phyloP scores from a whole-genome alignment of 2,113 vertebrate genomes.

The Benitochromis conjunctus region DNA sequence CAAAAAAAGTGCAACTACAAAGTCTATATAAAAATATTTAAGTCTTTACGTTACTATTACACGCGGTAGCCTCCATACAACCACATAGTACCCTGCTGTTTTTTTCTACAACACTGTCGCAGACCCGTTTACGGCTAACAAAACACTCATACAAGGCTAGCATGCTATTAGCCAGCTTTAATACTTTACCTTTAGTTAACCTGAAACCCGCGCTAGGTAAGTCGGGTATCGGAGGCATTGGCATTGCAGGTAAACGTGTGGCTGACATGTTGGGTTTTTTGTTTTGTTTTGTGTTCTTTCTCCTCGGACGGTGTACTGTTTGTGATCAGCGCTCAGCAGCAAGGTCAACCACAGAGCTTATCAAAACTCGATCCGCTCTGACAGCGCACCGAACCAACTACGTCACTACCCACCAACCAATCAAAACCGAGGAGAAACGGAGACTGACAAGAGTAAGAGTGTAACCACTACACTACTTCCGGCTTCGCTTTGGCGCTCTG shows the following conservation, averaged over 20 bases:
- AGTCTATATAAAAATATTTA: not conserved
- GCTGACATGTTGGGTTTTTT: constrained; percentile 9
- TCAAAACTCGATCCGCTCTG: not conserved
- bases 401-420: constrained; percentile 38
- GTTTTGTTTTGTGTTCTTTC: not conserved
- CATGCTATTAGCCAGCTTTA: not conserved
- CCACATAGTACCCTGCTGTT: not conserved
- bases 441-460: not conserved
- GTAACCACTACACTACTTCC: not conserved
- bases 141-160: not conserved
- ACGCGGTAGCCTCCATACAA: not conserved
- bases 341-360: constrained; percentile 52
- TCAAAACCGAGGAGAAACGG: not conserved
- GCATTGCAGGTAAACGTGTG: not conserved
- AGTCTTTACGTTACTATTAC: not conserved
- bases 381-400: not conserved
- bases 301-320: not conserved
- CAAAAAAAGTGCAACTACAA: not conserved
- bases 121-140: not conserved
- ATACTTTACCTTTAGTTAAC: constrained; percentile 65
- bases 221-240: not conserved
- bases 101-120: not conserved
- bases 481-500: not conserved
- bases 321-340: not conserved
- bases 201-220: constrained; percentile 40